A percentile compares a stretch with the other conserved stretches of the same genome.
Evolutionary conservation across 1,140 invertebrate species (phyloP).

Genomic region (Elysia chlorotica): DNA sequence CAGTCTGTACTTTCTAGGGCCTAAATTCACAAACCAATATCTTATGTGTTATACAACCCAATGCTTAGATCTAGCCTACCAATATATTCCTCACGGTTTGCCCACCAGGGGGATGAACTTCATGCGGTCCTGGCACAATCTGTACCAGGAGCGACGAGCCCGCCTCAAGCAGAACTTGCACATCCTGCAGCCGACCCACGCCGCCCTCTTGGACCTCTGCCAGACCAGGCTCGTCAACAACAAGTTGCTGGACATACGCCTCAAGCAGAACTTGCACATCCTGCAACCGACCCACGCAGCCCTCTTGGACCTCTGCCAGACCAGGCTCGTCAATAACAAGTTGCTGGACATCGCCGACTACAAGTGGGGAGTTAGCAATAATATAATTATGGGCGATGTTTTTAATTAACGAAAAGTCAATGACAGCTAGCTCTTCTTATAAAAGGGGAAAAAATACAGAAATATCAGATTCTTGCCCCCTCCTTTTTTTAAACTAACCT

Average conservation of each 20-base stretch:
- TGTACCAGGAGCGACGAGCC: slow-evolving; percentile 40
- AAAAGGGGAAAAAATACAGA: no score
- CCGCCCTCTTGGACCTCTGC: slow-evolving; percentile 53
- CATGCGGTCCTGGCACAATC: slow-evolving; percentile 58
- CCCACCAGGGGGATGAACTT: slow-evolving; percentile 59
- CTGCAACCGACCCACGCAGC: slow-evolving; percentile 56
- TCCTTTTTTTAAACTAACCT: no score
- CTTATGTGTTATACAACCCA: background rate
- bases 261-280: slow-evolving; percentile 57
- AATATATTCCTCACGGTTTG: no score
- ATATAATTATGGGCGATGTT: no score
- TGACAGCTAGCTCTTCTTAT: no score
- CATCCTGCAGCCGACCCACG: slow-evolving; percentile 57
- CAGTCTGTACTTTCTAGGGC: slow-evolving; percentile 33
- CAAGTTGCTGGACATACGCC: slow-evolving; percentile 55
- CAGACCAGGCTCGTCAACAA: slow-evolving; percentile 50
- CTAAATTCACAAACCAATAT: background rate
- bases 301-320: slow-evolving; percentile 55
- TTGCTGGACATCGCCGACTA: slow-evolving; percentile 58
- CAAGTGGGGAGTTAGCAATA: no score
- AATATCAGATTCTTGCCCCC: no score
- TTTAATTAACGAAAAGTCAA: no score
- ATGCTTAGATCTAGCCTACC: background rate
- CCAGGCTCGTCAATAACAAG: slow-evolving; percentile 47
- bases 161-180: slow-evolving; percentile 52